phyloP scores from a whole-genome alignment of 1,140 invertebrate genomes.

The Homalodisca vitripennis region DNA sequence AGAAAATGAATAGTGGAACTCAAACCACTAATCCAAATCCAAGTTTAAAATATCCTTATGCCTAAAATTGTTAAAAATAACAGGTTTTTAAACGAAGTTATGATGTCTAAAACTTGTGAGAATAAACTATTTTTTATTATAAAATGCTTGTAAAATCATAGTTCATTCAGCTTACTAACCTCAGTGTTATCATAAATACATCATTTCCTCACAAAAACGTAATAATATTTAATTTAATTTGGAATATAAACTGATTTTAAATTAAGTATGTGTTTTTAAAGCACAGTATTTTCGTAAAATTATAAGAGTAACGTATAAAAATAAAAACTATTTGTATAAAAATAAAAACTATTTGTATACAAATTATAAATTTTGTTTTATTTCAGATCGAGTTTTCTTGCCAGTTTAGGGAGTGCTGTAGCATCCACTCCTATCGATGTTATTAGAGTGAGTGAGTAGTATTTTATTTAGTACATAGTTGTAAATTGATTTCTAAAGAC shows the following conservation, averaged over 20 bases:
- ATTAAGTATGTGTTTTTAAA: neutral
- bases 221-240: neutral
- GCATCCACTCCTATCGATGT: constrained; percentile 96
- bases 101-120: too few relatives aligned
- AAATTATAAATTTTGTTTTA: constrained; percentile 26
- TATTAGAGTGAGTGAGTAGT: constrained; percentile 76
- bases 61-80: too few relatives aligned
- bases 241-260: neutral
- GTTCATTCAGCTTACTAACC: too few relatives aligned
- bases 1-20: too few relatives aligned
- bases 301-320: neutral
- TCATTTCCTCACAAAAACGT: too few relatives aligned
- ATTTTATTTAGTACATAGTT: neutral
- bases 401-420: constrained; percentile 89
- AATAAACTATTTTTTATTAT: too few relatives aligned
- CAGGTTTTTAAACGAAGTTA: too few relatives aligned
- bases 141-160: too few relatives aligned
- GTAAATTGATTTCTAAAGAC: neutral
- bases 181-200: too few relatives aligned
- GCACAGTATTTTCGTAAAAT: neutral
- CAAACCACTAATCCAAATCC: too few relatives aligned
- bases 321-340: too few relatives aligned
- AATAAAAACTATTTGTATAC: neutral
- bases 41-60: too few relatives aligned
- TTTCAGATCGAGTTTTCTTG: constrained; percentile 82